Base-by-base conservation (phyloP, 2,113 vertebrate species). In the Anoplopoma fimbria region DNA sequence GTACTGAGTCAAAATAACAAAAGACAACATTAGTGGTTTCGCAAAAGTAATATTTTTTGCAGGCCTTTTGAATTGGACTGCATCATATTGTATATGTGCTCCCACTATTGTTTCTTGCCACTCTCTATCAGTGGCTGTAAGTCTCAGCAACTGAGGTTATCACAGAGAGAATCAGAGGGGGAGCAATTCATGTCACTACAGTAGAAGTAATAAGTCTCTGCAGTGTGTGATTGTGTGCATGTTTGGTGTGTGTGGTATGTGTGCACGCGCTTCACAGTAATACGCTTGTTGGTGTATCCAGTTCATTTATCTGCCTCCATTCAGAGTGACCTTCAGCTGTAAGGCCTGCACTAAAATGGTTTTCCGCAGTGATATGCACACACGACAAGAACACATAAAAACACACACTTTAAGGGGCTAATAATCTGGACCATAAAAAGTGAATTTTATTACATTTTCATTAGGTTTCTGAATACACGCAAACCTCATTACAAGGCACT, bases 271-370 rank as follows among this genome's bases (percentile, higher is more conserved):
- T 62, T 76, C 78, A 79, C 74, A 84, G 87, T 92, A 88, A 92
- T 90, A 89, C 85, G 88, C 85, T 86, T 89, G 91, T 84, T 90
- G 85, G 73, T 81, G 81, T 83, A 83, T 58, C 86, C 81, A 87
- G 77, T 88, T 88, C 84, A 91, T 91, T 91, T 88, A 90, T 87
- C 81, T 79, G 57, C 62, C 38, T 86, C 78, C 76, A 89, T 88
- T 91, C 81, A 87, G 82, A 85, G 65, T 92, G 88, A 92, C 91
- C 91, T 88, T 92, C 89, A 91, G 86, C 75, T 78, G n/a, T 42
- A 58, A 29, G 23, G 77, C 71, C 57, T 75, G 57, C 51, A 60
- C 79, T 81, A 75, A 82, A 38, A 88, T 81, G 69, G 23, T 72
- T 82, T 79, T 79, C 65, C 34, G 19, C 75, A 76, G 31, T 34